Evolutionary conservation across 2,888 invertebrate genomes (phyloP), one percentile per base, ranked within the genome.

Genomic region (Dolichomitus sp.): DNA sequence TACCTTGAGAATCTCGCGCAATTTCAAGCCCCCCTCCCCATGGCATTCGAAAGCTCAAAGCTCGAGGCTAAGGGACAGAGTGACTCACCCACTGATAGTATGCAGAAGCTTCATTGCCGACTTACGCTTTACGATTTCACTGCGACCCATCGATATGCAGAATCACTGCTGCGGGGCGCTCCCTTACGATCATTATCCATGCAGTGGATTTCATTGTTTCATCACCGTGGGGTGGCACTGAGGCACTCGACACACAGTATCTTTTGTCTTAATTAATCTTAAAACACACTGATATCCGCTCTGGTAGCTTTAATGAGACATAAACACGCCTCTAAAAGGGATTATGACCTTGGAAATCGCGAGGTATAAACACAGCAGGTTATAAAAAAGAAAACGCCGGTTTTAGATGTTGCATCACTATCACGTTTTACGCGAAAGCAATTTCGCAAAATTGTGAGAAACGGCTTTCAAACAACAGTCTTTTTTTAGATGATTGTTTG

Each of bases 1-100:
- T 33, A 69, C 57, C 57, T 27, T 42, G 23, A 65, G 54, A 54
- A 77, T 76, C 66, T 52, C 66, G 19, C 33, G 59, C n/a, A 11
- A 59, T 59, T 57, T 40, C n/a, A 45, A 23, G 37, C 4, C 14
- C 48, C 6, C 27, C 12, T 19, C 12, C 27, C 9, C 11, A 4
- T 7, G 33, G 30, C 7, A 33, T 30, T 14, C 4, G 63, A 66
- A 80, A 75, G 69, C 69, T 42, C 45, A 14, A 37, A 54, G 19
- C 19, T 27, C 14, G 40, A 9, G 40, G 33, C 33, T 17, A 52
- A 23, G 19, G 2, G 23, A 19, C 12, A 17, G 23, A 1, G 2
- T 37, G 33, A 50, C 19, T 68, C 37, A 68, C 14, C 12, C 6
- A 33, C 27, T 17, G 17, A 17, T 12, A 45, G 40, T 42, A 27